Percentiles rank a stretch among this genome's conserved stretches.
Evolutionary conservation across 2,113 vertebrate species (phyloP).

Genomic region (Saccopteryx leptura): DNA sequence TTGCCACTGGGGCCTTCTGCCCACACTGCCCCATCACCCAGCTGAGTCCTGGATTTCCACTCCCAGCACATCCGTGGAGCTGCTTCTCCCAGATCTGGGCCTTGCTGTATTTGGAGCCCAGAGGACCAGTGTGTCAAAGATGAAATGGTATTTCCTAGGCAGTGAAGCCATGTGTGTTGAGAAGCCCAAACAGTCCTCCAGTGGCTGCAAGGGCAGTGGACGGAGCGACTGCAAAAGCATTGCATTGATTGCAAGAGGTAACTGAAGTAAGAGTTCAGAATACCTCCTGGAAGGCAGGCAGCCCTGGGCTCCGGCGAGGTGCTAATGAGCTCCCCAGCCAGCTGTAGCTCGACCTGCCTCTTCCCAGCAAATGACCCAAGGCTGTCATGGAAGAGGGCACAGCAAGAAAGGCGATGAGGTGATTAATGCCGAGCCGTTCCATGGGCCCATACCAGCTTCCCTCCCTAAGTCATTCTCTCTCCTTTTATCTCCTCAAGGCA

Average conservation of each 20-base stretch:
- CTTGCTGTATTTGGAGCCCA: not conserved
- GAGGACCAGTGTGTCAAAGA: not conserved
- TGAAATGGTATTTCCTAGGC: not conserved
- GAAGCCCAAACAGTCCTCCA: not conserved
- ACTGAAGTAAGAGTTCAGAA: slow-evolving; percentile 64
- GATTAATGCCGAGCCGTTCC: not conserved
- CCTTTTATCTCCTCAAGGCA: slow-evolving; percentile 45
- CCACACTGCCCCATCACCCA: not conserved
- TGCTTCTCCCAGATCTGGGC: not conserved
- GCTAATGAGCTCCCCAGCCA: slow-evolving; percentile 77
- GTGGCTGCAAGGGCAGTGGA: not conserved
- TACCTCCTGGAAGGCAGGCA: slow-evolving; percentile 62
- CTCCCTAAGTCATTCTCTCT: slow-evolving; percentile 15
- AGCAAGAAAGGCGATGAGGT: not conserved
- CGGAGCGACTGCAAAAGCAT: not conserved
- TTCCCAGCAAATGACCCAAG: slow-evolving; percentile 56
- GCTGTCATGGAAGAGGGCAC: slow-evolving; percentile 10
- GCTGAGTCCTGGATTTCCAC: not conserved
- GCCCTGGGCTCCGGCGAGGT: slow-evolving; percentile 57
- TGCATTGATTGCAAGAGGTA: slow-evolving; percentile 58
- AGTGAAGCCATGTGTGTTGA: not conserved
- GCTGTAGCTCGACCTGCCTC: slow-evolving; percentile 45
- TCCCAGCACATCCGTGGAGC: not conserved
- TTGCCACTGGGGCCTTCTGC: not conserved
- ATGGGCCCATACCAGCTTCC: not conserved